Evolutionary conservation across 2,113 vertebrate genomes (phyloP).

Genomic region (Bufo gargarizans): DNA sequence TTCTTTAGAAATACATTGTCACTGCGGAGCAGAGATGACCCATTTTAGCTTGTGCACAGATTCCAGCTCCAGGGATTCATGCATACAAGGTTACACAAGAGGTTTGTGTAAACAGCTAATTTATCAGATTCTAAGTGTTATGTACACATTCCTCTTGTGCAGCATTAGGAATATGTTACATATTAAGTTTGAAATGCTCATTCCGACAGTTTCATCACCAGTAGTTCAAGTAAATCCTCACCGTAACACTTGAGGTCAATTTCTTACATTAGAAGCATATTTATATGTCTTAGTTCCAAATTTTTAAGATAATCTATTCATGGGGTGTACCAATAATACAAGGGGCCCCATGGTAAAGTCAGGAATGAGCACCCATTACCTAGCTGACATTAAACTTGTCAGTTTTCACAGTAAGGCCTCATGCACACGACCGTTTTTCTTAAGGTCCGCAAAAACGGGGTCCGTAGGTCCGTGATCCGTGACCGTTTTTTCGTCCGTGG

Average conservation of each 20-base stretch:
- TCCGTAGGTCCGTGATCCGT: too few relatives aligned
- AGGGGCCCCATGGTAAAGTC: background rate
- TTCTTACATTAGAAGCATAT: background rate
- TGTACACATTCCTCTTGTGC: conserved; percentile 55
- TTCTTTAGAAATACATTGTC: background rate
- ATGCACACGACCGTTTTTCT: too few relatives aligned
- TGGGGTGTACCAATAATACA: too few relatives aligned
- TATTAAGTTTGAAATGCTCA: conserved; percentile 49
- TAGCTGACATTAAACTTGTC: background rate
- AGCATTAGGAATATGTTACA: conserved; percentile 52
- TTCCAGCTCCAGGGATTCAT: conserved; percentile 26
- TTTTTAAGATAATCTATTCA: background rate
- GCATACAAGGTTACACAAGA: conserved; percentile 52
- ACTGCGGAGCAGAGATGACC: background rate
- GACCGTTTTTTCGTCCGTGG: too few relatives aligned
- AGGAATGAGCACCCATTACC: background rate
- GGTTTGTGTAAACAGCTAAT: conserved; percentile 53
- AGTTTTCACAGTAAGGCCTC: background rate
- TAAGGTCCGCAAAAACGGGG: too few relatives aligned
- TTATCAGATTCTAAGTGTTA: conserved; percentile 56
- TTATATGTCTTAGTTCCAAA: background rate
- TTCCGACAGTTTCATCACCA: conserved; percentile 27
- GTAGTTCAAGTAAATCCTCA: background rate
- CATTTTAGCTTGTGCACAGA: conserved; percentile 34
- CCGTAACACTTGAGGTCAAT: background rate